These are phyloP conservation scores for Germaria angustata DNA, from an alignment of 2,888 invertebrate species.

Conservation along the genomic window DNA sequence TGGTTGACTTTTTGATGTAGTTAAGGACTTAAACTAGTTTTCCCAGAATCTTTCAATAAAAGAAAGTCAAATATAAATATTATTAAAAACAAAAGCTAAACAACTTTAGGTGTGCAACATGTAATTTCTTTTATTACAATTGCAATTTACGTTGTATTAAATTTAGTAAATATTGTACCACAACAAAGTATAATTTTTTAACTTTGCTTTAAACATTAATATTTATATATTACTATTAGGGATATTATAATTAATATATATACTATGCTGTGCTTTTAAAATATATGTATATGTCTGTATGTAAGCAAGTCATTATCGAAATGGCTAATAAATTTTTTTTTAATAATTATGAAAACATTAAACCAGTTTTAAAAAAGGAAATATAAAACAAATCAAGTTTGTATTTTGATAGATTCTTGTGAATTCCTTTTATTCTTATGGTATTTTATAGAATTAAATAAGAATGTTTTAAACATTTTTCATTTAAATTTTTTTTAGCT, in stretches of 20 bases:
- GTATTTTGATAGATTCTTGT: constrained; percentile 58
- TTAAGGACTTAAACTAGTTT: no score
- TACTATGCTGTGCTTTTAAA: constrained; percentile 56
- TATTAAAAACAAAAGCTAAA: constrained; percentile 32
- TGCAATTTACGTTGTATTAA: constrained; percentile 40
- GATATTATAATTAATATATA: constrained; percentile 5
- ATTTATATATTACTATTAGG: constrained; percentile 22
- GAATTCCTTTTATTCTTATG: constrained; percentile 54
- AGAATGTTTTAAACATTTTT: constrained; percentile 59
- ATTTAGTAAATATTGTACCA: constrained; percentile 10
- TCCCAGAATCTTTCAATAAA: no score
- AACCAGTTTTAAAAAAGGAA: background rate
- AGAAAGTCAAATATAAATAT: background rate
- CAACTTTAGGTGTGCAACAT: constrained; percentile 57
- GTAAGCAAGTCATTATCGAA: constrained; percentile 46
- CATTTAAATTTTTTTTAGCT: constrained; percentile 52
- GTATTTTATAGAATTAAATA: constrained; percentile 48
- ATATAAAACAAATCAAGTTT: constrained; percentile 20
- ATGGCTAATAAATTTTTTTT: constrained; percentile 26
- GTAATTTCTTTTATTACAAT: constrained; percentile 31
- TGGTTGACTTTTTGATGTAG: no score
- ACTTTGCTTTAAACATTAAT: constrained; percentile 31
- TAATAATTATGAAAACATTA: background rate
- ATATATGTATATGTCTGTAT: constrained; percentile 44
- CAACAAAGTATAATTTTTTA: constrained; percentile 43